Evolutionary conservation across 2,113 vertebrate genomes (phyloP), one percentile per base, ranked within the genome.

Genomic region (Pedetes capensis): DNA sequence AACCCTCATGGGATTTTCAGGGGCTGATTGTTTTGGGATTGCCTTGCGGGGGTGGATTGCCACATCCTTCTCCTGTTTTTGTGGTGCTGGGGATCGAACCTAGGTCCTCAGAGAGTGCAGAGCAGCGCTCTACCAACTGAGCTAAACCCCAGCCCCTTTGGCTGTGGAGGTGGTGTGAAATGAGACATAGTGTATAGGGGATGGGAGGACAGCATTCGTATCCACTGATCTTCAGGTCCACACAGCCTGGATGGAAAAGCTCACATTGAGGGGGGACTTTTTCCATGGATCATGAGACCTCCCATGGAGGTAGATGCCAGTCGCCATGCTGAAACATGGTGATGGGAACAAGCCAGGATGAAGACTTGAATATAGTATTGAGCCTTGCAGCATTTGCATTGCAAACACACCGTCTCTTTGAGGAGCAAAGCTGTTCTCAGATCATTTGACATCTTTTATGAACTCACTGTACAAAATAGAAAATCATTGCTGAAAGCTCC

Each of bases 181-280:
- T 2, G 3, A 57, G 10, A 5, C 86, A 23, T 82, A 92, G n/a
- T 51, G n/a, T 22, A 53, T 68, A 89, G 0, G 17, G 47, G 75
- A 61, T n/a, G 72, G 8, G 42, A 55, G 22, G 20, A 53, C 32
- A 14, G 7, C 12, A 0, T 1, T 16, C 13, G 23, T 18, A 5
- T 25, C 51, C 1, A 1, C n/a, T 51, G 29, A 5, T 57, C 39
- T 23, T 64, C 47, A 39, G 39, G 44, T 12, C 47, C 44, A 16
- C 81, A 64, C 5, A n/a, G 3, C 55, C 39, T n/a, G 2, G 29
- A 4, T 37, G 71, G 74, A 34, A 51, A 5, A 32, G 18, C 37
- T 76, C 14, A 1, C 27, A 12, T 3, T 9, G 6, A n/a, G n/a
- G 22, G 34, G 55, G 47, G 8, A 42, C 12, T 25, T 74, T 63